A percentile compares a stretch with the other conserved stretches of the same genome.
Conservation (phyloP, 2,113 vertebrate genomes). For the Colaptes auratus region DNA sequence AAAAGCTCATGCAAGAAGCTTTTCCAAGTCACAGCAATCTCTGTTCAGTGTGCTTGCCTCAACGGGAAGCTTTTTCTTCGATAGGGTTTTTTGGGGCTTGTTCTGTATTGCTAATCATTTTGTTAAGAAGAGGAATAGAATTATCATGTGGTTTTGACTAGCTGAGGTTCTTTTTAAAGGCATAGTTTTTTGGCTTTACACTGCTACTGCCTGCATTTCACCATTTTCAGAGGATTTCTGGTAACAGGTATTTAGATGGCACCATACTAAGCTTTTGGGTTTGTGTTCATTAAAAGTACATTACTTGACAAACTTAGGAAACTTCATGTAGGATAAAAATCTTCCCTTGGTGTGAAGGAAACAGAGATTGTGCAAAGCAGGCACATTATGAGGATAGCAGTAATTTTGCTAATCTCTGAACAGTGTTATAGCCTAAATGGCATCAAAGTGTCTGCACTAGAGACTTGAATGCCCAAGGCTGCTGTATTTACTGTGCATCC, state of each 20-base stretch:
- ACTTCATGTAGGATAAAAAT: neutral
- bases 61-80: neutral
- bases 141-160: neutral
- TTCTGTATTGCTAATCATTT: neutral
- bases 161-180: neutral
- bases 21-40: neutral
- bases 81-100: neutral
- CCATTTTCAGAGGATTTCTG: neutral
- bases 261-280: neutral
- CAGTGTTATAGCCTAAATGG: neutral
- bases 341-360: neutral
- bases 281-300: neutral
- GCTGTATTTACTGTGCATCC: neutral
- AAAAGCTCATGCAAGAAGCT: neutral
- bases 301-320: neutral
- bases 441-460: neutral
- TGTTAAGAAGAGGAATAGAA: neutral
- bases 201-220: neutral
- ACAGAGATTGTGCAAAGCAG: neutral
- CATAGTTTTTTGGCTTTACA: neutral
- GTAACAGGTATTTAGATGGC: neutral
- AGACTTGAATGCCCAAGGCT: neutral
- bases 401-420: neutral
- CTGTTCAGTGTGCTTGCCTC: neutral
- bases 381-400: neutral